These are phyloP conservation scores for Perca fluviatilis DNA, from an alignment of 2,113 vertebrate species.

Conservation along the genomic window DNA sequence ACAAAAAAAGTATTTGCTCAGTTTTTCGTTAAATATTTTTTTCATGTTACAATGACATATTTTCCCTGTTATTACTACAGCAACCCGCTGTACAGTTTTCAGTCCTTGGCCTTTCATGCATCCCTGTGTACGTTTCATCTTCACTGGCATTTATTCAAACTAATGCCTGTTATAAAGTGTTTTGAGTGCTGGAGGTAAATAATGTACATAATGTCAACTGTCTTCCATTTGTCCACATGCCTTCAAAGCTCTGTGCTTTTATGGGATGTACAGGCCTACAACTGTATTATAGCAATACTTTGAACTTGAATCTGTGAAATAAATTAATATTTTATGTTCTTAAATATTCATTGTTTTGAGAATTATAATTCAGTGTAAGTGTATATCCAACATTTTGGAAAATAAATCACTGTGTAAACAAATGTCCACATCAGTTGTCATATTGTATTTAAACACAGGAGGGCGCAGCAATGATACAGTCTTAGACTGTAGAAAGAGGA, in stretches of 20 bases:
- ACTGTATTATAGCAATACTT: slow-evolving; percentile 59
- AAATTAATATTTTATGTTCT: slow-evolving; percentile 58
- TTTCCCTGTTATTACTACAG: background rate
- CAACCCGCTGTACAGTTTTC: background rate
- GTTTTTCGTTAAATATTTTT: background rate
- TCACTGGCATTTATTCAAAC: background rate
- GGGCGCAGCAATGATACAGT: slow-evolving; percentile 8
- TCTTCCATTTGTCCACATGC: background rate
- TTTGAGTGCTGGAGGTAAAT: background rate
- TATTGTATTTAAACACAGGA: slow-evolving; percentile 20
- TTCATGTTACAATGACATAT: background rate
- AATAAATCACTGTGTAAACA: background rate
- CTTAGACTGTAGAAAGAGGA: background rate
- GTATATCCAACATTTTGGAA: background rate
- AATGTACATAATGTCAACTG: background rate
- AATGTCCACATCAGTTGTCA: background rate
- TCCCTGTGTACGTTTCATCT: background rate
- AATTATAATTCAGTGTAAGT: too few species aligned
- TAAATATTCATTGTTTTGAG: background rate
- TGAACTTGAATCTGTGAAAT: slow-evolving; percentile 47
- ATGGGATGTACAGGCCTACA: slow-evolving; percentile 25
- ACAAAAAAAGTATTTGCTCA: slow-evolving; percentile 3
- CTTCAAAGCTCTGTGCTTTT: slow-evolving; percentile 31
- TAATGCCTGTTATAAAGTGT: background rate
- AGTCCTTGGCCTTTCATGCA: background rate